phyloP scores from a whole-genome alignment of 2,888 invertebrate species.

The Leucophenga maculata region DNA sequence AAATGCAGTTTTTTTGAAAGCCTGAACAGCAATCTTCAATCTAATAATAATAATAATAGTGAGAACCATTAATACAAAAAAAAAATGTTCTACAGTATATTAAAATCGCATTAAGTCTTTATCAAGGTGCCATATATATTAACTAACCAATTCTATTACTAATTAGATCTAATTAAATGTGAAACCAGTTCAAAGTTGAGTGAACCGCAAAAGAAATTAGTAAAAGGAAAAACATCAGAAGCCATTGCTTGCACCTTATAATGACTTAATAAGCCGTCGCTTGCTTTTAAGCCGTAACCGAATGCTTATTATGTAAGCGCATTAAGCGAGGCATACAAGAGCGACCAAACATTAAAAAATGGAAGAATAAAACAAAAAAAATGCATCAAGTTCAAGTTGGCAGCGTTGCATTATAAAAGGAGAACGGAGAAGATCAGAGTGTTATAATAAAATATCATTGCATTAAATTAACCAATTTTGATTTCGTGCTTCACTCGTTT shows the following conservation, averaged over 20 bases:
- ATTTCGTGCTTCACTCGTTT: conserved; percentile 15
- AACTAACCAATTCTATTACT: conserved; percentile 50
- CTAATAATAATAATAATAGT: too few species aligned
- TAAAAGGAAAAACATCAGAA: not conserved
- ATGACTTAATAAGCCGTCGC: conserved; percentile 51
- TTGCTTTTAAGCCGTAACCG: conserved; percentile 2
- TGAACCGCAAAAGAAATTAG: not conserved
- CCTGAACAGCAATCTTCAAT: too few species aligned
- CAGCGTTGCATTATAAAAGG: not conserved
- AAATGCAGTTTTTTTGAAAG: too few species aligned
- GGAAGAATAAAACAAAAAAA: not conserved
- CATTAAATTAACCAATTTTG: conserved; percentile 57
- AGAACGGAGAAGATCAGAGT: conserved; percentile 12
- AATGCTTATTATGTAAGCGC: conserved; percentile 33
- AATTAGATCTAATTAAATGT: conserved; percentile 37
- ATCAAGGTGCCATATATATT: conserved; percentile 37
- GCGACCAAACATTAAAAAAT: not conserved
- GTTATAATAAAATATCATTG: conserved; percentile 47
- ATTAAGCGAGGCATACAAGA: conserved; percentile 30
- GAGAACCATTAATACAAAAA: too few species aligned
- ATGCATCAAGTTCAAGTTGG: conserved; percentile 32
- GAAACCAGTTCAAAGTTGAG: not conserved
- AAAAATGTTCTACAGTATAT: too few species aligned
- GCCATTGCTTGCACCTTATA: conserved; percentile 36
- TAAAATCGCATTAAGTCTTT: conserved; percentile 29